These are phyloP conservation scores for Panthera leo DNA, from an alignment of 2,113 vertebrate species.

Conservation along the genomic window DNA sequence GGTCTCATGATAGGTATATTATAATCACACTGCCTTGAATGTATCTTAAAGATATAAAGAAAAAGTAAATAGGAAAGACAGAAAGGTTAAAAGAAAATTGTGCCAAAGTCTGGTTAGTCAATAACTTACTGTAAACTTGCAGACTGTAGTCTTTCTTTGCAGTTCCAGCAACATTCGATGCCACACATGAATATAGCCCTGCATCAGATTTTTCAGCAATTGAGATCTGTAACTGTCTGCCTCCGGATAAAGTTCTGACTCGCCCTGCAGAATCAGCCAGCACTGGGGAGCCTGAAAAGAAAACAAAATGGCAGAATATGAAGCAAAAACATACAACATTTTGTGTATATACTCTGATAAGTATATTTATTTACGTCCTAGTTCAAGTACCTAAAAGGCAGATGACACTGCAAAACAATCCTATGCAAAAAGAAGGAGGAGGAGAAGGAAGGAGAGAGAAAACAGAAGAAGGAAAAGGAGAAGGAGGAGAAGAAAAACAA, in stretches of 20 bases:
- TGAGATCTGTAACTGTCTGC: slow-evolving; percentile 94
- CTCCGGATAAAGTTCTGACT: slow-evolving; percentile 92
- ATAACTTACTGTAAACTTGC: slow-evolving; percentile 91
- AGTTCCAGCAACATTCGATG: slow-evolving; percentile 91
- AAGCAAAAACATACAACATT: not conserved
- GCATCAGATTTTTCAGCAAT: slow-evolving; percentile 88
- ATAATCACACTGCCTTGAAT: not conserved
- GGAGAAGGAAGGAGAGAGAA: not conserved
- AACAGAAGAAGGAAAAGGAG: not conserved
- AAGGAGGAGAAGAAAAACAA: not conserved
- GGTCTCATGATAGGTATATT: not conserved
- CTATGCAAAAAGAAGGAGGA: not conserved
- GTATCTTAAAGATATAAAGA: not conserved
- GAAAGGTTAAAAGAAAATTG: not conserved
- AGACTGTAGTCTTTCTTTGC: slow-evolving; percentile 91
- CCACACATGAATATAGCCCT: slow-evolving; percentile 91
- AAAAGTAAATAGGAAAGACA: not conserved
- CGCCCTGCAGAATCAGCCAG: slow-evolving; percentile 82
- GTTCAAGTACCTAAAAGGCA: not conserved
- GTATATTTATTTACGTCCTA: not conserved
- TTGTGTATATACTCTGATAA: too few relatives aligned
- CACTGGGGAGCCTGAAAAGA: slow-evolving; percentile 86
- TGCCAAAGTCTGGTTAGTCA: not conserved
- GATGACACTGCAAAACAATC: not conserved
- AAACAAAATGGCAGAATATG: slow-evolving; percentile 32